Conservation (phyloP, 2,888 invertebrate species). For the Stenchaetothrips biformis region DNA sequence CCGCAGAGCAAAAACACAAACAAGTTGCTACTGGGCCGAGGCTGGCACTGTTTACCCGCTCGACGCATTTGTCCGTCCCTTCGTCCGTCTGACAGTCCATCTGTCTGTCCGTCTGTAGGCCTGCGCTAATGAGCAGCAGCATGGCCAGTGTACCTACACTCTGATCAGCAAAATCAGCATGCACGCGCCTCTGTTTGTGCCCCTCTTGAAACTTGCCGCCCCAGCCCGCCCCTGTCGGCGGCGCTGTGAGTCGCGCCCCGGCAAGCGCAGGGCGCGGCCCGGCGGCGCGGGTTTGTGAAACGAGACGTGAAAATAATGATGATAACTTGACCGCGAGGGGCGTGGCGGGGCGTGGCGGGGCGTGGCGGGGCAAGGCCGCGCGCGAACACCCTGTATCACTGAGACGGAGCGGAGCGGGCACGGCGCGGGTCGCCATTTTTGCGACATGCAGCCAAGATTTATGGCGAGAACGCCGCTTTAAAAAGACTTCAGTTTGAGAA, state of each 20-base stretch:
- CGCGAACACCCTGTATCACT: not conserved
- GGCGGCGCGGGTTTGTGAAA: conserved; percentile 14
- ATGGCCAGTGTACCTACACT: too few species aligned
- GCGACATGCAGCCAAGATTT: conserved; percentile 10
- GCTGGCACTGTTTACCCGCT: not conserved
- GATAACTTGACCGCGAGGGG: conserved; percentile 24
- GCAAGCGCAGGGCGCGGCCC: not conserved
- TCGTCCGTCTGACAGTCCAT: not conserved
- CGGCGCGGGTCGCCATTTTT: conserved; percentile 8
- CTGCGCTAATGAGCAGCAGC: too few species aligned
- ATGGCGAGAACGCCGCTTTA: conserved; percentile 2
- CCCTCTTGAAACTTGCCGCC: too few species aligned
- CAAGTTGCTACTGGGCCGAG: not conserved
- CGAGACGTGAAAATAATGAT: conserved; percentile 23
- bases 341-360: not conserved
- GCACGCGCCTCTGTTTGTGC: too few species aligned
- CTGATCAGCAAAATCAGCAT: too few species aligned
- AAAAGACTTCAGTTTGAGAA: conserved; percentile 6
- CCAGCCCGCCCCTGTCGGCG: too few species aligned
- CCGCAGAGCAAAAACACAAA: not conserved
- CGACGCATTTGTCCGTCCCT: not conserved
- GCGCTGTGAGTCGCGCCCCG: not conserved
- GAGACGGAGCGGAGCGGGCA: not conserved
- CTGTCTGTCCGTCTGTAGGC: not conserved
- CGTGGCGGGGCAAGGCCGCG: not conserved